Base-by-base conservation (phyloP, 2,797 vertebrate genomes). In the Potorous gilbertii region DNA sequence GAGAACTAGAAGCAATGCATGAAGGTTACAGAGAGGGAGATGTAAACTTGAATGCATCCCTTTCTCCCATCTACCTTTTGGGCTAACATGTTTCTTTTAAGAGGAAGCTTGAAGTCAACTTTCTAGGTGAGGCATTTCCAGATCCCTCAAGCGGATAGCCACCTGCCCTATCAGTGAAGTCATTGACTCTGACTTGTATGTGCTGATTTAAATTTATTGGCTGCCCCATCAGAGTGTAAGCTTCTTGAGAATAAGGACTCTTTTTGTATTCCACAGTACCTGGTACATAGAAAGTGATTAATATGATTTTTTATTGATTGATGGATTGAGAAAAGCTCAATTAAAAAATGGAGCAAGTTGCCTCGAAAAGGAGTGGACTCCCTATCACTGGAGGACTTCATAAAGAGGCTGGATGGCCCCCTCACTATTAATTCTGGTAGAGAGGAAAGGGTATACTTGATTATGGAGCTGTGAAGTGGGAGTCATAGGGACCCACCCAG, bases 31-130 rank as follows among this genome's bases (percentile, higher is more conserved):
- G 6, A 81, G 66, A 81, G 66, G 18, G 18, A 21, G n/a, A 46
- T 9, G n/a, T 21, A 6, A 21, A 18, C 2, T 21, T 81, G n/a
- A 81, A 81, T 24, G 8, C 0, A 2, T 8, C 18, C n/a, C 16
- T 46, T 81, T 81, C 5, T 24, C 66, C 66, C n/a, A 9, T 81
- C 34, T 40, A 74, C 16, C 57, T n/a, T 34, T 40, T 74, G 62
- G 34, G 21, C 1, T 81, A 46, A n/a, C n/a, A 10, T 81, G 10
- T 81, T 81, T 81, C 66, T 18, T 74, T 81, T 81, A 81, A 81
- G n/a, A 81, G 0, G 6, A 40, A 81, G 6, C 31, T 66, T 66
- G 57, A 66, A 10, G 62, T 16, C 31, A n/a, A 14, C 34, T n/a
- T 66, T 66, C 13, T 66, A 5, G 31, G 5, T 66, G 34, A 66